Conservation (phyloP, 2,113 vertebrate species). For the Machaerirhynchus nigripectus region DNA sequence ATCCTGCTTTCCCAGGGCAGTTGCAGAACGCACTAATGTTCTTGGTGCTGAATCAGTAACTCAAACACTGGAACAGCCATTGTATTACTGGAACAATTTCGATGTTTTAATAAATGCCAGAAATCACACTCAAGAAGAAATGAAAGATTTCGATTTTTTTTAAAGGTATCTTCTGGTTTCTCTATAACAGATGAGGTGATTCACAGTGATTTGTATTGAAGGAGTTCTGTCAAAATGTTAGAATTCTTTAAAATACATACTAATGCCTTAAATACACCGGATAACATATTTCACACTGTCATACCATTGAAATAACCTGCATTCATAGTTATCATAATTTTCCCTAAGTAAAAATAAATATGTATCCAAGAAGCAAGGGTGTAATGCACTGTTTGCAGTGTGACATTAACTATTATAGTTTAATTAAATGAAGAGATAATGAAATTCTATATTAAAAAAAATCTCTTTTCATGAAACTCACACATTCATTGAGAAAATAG, state of each 20-base stretch:
- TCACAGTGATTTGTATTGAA: not conserved
- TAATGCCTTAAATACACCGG: not conserved
- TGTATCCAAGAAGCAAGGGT: not conserved
- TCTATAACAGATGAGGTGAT: not conserved
- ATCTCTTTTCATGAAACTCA: not conserved
- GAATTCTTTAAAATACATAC: not conserved
- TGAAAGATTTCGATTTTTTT: rapidly evolving
- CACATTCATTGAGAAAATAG: not conserved
- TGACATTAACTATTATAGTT: not conserved
- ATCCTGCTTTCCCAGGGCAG: not conserved
- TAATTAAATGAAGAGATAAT: not conserved
- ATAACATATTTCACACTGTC: not conserved
- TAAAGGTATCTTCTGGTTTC: not conserved
- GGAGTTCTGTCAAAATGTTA: not conserved
- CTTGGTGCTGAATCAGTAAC: constrained; percentile 7
- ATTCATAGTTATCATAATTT: not conserved
- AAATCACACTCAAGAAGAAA: not conserved
- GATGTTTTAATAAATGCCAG: not conserved
- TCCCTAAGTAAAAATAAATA: not conserved
- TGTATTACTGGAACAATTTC: not conserved
- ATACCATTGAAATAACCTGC: not conserved
- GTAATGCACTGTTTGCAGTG: not conserved
- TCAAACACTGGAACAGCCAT: not conserved
- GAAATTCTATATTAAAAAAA: not conserved
- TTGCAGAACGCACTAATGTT: not conserved